Conservation (phyloP, 2,797 vertebrate genomes). For the Glyptemys insculpta region DNA sequence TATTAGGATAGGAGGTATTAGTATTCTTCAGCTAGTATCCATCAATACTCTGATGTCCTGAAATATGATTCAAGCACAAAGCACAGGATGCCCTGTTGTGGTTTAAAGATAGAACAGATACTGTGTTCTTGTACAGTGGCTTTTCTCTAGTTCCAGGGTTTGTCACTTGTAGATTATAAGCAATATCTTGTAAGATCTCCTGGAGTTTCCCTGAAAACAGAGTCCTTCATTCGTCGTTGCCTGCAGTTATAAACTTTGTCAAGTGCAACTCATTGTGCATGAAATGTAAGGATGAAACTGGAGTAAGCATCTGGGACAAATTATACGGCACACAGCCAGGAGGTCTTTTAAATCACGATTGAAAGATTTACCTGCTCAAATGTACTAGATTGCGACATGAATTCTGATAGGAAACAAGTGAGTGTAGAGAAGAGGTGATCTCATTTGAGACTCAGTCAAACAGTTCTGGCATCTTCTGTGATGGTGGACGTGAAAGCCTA, state of each 20-base stretch:
- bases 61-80: conserved; percentile 28
- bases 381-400: conserved; percentile 12
- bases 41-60: neutral
- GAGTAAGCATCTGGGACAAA: conserved; percentile 49
- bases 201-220: conserved; percentile 38
- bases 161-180: conserved; percentile 8
- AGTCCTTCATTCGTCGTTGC: conserved; percentile 33
- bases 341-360: conserved; percentile 45
- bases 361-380: conserved; percentile 22
- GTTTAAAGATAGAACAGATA: conserved; percentile 40
- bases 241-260: conserved; percentile 40
- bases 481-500: neutral
- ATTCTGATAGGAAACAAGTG: neutral
- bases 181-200: neutral
- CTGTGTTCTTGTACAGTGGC: neutral
- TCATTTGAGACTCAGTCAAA: neutral
- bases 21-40: conserved; percentile 14
- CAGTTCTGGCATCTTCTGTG: neutral
- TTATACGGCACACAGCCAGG: conserved; percentile 52
- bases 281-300: conserved; percentile 38
- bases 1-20: conserved; percentile 38
- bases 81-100: neutral
- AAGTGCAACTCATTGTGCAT: conserved; percentile 34
- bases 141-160: conserved; percentile 34
- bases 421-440: neutral